Evolutionary conservation across 2,113 vertebrate species (phyloP).

Genomic region (Oxyruncus cristatus): DNA sequence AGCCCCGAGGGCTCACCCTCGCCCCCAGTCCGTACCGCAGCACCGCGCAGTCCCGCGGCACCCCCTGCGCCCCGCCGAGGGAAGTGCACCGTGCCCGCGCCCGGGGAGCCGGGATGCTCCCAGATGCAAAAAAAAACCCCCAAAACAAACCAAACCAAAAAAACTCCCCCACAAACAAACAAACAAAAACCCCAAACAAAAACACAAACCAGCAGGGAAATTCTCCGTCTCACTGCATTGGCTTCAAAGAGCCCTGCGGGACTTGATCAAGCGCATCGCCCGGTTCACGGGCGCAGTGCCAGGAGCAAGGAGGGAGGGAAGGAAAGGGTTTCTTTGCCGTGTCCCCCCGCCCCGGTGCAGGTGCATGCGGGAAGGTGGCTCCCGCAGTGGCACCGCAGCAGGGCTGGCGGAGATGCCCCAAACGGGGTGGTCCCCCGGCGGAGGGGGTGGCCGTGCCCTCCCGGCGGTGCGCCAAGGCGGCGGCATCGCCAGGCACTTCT

Average conservation of each 20-base stretch:
- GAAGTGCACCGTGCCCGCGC: conserved; percentile 1
- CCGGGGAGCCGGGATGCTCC: neutral
- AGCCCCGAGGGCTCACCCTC: neutral
- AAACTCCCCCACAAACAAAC: too few species aligned
- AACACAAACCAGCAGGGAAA: neutral
- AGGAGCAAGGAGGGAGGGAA: neutral
- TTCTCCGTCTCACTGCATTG: rapidly evolving
- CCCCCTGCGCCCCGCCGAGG: conserved; percentile 41
- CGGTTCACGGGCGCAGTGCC: rapidly evolving
- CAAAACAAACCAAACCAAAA: too few species aligned
- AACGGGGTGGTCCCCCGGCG: neutral
- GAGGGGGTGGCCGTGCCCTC: neutral
- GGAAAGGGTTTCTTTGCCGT: neutral
- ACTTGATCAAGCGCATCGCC: neutral
- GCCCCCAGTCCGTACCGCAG: neutral
- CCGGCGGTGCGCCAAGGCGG: neutral
- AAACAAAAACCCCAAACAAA: neutral
- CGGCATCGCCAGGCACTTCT: neutral
- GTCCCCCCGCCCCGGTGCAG: neutral
- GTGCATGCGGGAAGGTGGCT: neutral
- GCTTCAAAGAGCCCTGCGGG: neutral
- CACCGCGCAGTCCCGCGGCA: conserved; percentile 40
- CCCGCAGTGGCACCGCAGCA: neutral
- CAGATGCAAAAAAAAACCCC: too few species aligned
- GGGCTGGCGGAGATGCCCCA: neutral